phyloP scores from a whole-genome alignment of 2,113 vertebrate genomes.

The Mustela nigripes region DNA sequence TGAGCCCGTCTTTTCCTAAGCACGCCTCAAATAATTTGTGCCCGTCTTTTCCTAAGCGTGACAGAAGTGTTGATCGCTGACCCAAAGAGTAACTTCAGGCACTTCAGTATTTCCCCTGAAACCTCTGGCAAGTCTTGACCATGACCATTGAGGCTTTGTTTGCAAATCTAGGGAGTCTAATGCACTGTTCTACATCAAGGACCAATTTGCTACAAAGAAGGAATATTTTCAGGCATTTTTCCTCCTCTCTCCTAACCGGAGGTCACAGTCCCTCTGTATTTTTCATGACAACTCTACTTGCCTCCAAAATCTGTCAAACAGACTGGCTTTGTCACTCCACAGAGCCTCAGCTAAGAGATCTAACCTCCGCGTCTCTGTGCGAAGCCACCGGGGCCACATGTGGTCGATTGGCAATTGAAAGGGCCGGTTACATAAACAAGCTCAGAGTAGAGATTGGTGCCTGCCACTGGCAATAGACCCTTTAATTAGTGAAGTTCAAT shows the following conservation, averaged over 20 bases:
- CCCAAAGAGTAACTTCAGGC: rapidly evolving
- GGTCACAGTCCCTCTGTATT: not conserved
- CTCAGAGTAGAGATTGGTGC: not conserved
- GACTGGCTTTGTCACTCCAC: rapidly evolving
- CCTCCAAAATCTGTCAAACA: not conserved
- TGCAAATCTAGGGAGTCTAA: rapidly evolving
- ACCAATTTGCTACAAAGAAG: not conserved
- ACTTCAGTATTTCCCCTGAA: rapidly evolving
- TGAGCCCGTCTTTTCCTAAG: rapidly evolving
- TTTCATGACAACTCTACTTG: not conserved
- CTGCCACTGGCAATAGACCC: not conserved
- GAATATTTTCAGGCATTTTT: not conserved
- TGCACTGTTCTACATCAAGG: not conserved
- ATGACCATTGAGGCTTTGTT: rapidly evolving
- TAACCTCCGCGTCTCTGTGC: not conserved
- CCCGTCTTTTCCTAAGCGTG: rapidly evolving
- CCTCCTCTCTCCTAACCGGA: not conserved
- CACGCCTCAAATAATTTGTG: not conserved
- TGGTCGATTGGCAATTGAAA: not conserved
- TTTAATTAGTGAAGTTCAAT: not conserved
- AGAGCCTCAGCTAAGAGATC: not conserved
- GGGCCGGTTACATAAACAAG: not conserved
- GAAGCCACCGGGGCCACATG: not conserved
- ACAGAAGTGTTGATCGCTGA: rapidly evolving
- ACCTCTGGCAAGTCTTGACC: too few relatives aligned